Percentiles rank a stretch among this genome's conserved stretches.
phyloP scores from a whole-genome alignment of 2,113 vertebrate genomes.

The Solea solea region DNA sequence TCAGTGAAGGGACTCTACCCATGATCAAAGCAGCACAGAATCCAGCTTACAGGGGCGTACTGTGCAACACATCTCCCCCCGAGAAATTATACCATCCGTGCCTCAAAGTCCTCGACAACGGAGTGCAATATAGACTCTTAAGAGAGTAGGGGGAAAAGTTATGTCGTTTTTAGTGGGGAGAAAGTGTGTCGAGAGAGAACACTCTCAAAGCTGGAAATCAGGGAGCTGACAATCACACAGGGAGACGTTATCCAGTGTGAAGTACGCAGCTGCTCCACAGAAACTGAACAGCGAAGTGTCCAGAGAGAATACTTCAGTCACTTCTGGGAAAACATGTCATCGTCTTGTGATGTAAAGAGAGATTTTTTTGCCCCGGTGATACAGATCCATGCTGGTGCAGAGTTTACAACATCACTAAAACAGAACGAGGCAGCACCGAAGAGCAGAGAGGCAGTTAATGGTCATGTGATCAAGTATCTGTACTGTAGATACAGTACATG shows the following conservation, averaged over 20 bases:
- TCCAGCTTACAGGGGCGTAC: slow-evolving; percentile 64
- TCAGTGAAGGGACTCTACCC: slow-evolving; percentile 67
- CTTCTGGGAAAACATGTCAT: not conserved
- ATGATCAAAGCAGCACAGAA: slow-evolving; percentile 70
- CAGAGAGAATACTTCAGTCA: slow-evolving; percentile 18
- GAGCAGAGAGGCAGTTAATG: too few species aligned
- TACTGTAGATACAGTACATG: too few species aligned
- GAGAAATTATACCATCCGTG: slow-evolving; percentile 54
- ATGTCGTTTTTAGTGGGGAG: not conserved
- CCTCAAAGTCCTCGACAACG: slow-evolving; percentile 23
- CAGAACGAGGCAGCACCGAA: too few species aligned
- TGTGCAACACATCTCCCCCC: slow-evolving; percentile 49
- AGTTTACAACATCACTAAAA: too few species aligned
- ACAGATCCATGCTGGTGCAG: too few species aligned
- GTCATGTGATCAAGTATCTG: too few species aligned
- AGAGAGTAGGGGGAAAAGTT: slow-evolving; percentile 7
- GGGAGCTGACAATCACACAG: slow-evolving; percentile 36
- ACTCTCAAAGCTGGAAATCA: slow-evolving; percentile 18
- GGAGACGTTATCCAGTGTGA: slow-evolving; percentile 39
- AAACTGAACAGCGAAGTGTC: slow-evolving; percentile 24
- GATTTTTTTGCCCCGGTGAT: too few species aligned
- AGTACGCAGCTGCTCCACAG: slow-evolving; percentile 65
- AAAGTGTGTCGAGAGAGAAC: not conserved
- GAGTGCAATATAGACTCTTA: slow-evolving; percentile 12
- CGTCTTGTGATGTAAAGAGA: not conserved